Percentiles rank a stretch among this genome's conserved stretches.
These are phyloP conservation scores for Mastomys coucha DNA, from an alignment of 2,113 vertebrate species.

Conservation along the genomic window DNA sequence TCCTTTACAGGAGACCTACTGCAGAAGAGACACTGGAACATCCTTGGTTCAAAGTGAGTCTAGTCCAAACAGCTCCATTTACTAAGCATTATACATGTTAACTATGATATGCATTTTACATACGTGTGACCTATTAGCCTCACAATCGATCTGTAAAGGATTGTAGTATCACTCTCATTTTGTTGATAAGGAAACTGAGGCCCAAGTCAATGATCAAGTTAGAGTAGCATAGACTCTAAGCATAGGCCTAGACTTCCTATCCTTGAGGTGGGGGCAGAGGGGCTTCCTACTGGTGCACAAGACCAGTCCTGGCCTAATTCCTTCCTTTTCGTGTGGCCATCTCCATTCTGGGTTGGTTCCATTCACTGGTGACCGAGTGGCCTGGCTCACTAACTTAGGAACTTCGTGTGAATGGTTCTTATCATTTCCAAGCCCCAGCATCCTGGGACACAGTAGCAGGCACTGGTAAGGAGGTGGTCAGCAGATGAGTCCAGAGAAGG, in stretches of 20 bases:
- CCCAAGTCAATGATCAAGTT: not conserved
- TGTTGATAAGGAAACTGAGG: constrained; percentile 15
- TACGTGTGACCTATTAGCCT: not conserved
- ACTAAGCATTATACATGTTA: not conserved
- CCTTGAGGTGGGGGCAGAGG: too few species aligned
- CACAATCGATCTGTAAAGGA: not conserved
- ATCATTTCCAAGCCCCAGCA: not conserved
- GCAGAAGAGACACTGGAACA: constrained; percentile 95
- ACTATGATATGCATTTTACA: not conserved
- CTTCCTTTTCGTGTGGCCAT: not conserved
- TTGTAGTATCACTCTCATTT: not conserved
- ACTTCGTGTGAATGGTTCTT: not conserved
- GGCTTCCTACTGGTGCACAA: not conserved
- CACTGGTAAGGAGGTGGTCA: not conserved
- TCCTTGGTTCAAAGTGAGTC: constrained; percentile 97
- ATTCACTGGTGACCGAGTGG: not conserved
- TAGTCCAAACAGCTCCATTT: not conserved
- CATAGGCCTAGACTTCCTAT: not conserved
- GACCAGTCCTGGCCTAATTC: not conserved
- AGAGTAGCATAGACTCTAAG: not conserved
- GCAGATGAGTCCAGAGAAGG: constrained; percentile 9
- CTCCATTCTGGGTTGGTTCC: not conserved
- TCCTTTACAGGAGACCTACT: constrained; percentile 92
- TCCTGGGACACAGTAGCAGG: not conserved
- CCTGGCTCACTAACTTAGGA: not conserved